Percentiles rank a stretch among this genome's conserved stretches.
Evolutionary conservation across 2,797 vertebrate genomes (phyloP).

Genomic region (Spheniscus humboldti): DNA sequence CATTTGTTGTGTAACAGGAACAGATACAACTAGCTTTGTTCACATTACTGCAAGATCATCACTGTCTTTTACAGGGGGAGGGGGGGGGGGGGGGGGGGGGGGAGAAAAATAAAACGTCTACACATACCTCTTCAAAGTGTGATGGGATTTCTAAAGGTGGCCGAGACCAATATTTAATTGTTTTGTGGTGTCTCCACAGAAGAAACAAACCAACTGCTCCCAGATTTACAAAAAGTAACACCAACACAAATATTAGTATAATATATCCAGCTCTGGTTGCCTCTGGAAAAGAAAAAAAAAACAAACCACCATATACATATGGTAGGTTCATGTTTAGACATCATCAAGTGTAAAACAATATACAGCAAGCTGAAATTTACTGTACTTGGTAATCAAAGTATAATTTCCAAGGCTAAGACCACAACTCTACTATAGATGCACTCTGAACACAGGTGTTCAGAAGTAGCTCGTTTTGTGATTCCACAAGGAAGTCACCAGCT

Average conservation of each 20-base stretch:
- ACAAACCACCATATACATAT: rapidly evolving
- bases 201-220: neutral
- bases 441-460: neutral
- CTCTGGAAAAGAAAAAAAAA: slow-evolving; percentile 14
- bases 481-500: neutral
- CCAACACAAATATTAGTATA: rapidly evolving
- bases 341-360: neutral
- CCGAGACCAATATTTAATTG: slow-evolving; percentile 55
- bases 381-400: neutral
- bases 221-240: rapidly evolving
- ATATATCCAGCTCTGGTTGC: neutral
- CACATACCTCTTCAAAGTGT: slow-evolving; percentile 65
- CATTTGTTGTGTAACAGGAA: neutral
- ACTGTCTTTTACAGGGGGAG: neutral
- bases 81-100: too few relatives aligned
- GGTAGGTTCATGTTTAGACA: neutral
- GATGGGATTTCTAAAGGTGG: slow-evolving; percentile 59
- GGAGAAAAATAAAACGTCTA: neutral
- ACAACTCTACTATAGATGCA: neutral
- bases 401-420: neutral
- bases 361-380: neutral
- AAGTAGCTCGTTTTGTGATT: neutral
- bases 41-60: neutral
- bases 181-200: slow-evolving; percentile 1
- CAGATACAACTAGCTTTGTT: neutral